phyloP scores from a whole-genome alignment of 2,113 vertebrate species.

The Athene cunicularia region DNA sequence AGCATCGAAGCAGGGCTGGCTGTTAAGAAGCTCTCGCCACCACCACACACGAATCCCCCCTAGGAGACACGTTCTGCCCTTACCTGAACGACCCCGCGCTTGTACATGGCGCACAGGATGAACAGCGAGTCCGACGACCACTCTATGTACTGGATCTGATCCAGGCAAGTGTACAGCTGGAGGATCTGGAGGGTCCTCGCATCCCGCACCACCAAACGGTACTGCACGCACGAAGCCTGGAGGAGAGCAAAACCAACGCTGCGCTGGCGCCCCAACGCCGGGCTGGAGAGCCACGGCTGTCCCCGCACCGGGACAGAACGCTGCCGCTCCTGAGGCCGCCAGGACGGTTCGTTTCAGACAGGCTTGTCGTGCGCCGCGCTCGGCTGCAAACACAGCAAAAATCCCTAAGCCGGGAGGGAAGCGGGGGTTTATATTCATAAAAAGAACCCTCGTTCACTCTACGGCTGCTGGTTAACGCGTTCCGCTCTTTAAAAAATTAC shows the following conservation, averaged over 20 bases:
- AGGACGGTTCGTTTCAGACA: accelerated
- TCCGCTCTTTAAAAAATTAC: accelerated
- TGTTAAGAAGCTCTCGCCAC: accelerated
- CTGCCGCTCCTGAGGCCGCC: accelerated
- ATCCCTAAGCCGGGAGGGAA: background rate
- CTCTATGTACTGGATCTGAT: conserved; percentile 89
- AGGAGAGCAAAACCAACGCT: background rate
- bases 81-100: conserved; percentile 93
- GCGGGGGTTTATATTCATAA: accelerated
- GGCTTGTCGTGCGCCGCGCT: accelerated
- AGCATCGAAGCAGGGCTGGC: background rate
- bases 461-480: accelerated
- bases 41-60: accelerated
- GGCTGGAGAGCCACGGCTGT: accelerated
- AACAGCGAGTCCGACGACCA: conserved; percentile 96
- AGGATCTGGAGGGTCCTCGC: conserved; percentile 82
- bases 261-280: accelerated
- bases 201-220: conserved; percentile 89
- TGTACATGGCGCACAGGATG: conserved; percentile 94
- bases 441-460: accelerated
- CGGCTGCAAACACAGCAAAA: accelerated
- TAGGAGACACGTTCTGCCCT: accelerated
- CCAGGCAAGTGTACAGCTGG: conserved; percentile 91
- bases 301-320: accelerated
- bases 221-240: conserved; percentile 93